A percentile compares a stretch with the other conserved stretches of the same genome.
phyloP scores from a whole-genome alignment of 2,888 invertebrate species.

The Nephrocerus scutellatus region DNA sequence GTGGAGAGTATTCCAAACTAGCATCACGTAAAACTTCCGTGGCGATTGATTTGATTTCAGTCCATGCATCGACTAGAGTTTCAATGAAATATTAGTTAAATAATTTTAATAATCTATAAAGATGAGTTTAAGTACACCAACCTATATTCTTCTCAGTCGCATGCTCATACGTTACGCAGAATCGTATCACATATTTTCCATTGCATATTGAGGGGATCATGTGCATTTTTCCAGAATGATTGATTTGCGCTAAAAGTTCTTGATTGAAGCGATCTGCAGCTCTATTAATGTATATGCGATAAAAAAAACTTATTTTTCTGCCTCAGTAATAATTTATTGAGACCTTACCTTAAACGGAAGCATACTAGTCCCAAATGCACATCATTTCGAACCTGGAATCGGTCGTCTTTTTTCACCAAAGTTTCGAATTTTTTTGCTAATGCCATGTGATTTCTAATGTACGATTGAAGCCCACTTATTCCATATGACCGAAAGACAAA shows the following conservation, averaged over 20 bases:
- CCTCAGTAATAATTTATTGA: neutral
- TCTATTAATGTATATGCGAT: constrained; percentile 33
- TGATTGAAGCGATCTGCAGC: constrained; percentile 68
- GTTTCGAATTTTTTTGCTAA: constrained; percentile 69
- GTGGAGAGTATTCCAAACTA: constrained; percentile 31
- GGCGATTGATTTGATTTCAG: constrained; percentile 56
- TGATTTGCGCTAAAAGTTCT: constrained; percentile 68
- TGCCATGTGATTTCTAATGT: constrained; percentile 74
- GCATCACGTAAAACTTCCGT: constrained; percentile 51
- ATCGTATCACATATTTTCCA: constrained; percentile 68
- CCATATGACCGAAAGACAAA: constrained; percentile 79
- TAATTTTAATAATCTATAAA: neutral
- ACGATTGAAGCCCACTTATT: constrained; percentile 69
- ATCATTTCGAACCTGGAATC: constrained; percentile 72
- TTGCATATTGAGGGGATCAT: constrained; percentile 78
- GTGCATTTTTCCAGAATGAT: constrained; percentile 75
- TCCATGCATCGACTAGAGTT: constrained; percentile 54
- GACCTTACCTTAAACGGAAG: constrained; percentile 55
- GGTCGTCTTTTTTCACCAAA: constrained; percentile 58
- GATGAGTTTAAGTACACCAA: constrained; percentile 23
- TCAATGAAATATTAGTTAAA: neutral
- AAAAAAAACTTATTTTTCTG: neutral
- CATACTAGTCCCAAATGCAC: constrained; percentile 71
- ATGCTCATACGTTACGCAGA: constrained; percentile 74
- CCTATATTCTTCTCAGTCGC: constrained; percentile 66